Conservation (phyloP, 2,113 vertebrate species). For the Forbesichthys papilliferus region DNA sequence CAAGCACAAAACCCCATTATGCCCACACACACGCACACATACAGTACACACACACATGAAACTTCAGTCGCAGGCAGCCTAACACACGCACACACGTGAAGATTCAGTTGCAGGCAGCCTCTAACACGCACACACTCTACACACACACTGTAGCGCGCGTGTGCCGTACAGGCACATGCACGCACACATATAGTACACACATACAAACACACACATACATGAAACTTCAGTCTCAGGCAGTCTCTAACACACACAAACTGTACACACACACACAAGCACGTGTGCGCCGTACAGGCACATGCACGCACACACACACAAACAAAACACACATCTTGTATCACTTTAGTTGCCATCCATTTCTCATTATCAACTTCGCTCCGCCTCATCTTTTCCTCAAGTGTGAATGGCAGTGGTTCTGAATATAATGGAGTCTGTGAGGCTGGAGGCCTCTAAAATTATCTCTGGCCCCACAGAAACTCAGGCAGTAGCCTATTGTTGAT, state of each 20-base stretch:
- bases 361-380: constrained; percentile 27
- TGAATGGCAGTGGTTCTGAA: constrained; percentile 24
- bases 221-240: neutral
- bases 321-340: neutral
- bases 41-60: neutral
- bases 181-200: constrained; percentile 7
- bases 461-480: constrained; percentile 34
- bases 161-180: constrained; percentile 11
- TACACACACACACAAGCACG: neutral
- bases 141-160: neutral
- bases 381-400: constrained; percentile 20
- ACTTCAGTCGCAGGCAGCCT: neutral
- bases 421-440: constrained; percentile 21
- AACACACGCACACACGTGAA: neutral
- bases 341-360: constrained; percentile 12
- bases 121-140: neutral
- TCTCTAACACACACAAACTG: neutral
- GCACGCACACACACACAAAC: neutral
- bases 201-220: constrained; percentile 8
- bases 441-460: constrained; percentile 41
- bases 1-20: neutral
- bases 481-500: constrained; percentile 36
- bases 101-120: neutral
- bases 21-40: constrained; percentile 1
- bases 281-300: constrained; percentile 16